phyloP scores from a whole-genome alignment of 2,888 invertebrate genomes.

The Athrips mouffetella region DNA sequence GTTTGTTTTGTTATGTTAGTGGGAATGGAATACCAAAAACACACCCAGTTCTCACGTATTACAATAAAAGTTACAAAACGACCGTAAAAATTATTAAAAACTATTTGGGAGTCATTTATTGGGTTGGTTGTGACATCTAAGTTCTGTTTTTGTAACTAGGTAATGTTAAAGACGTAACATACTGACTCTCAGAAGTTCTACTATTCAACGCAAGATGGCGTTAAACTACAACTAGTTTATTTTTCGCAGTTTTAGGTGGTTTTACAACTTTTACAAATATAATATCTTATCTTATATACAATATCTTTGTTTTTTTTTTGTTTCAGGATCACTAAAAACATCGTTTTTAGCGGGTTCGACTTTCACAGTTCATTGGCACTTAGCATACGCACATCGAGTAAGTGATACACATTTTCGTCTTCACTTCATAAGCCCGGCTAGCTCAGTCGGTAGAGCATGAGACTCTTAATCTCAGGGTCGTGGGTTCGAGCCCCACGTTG shows the following conservation, averaged over 20 bases:
- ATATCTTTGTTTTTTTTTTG: conserved; percentile 22
- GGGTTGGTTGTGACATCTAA: neutral
- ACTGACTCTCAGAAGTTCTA: conserved; percentile 18
- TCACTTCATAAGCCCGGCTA: conserved; percentile 60
- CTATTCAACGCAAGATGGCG: conserved; percentile 39
- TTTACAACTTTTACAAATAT: neutral
- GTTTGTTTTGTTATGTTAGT: conserved; percentile 27
- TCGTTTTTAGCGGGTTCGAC: conserved; percentile 88
- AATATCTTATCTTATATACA: too few relatives aligned
- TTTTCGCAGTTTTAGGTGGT: neutral
- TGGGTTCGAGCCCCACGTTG: conserved; percentile 82
- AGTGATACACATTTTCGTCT: conserved; percentile 40
- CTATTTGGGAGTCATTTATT: conserved; percentile 3
- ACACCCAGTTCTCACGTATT: conserved; percentile 30
- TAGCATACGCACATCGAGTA: conserved; percentile 92
- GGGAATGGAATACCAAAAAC: conserved; percentile 26
- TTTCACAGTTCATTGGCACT: conserved; percentile 95
- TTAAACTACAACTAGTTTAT: conserved; percentile 6
- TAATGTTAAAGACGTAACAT: conserved; percentile 24
- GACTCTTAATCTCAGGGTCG: conserved; percentile 83
- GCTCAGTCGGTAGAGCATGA: conserved; percentile 80
- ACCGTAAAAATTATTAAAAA: neutral
- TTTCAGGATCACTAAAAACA: conserved; percentile 87
- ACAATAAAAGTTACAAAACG: conserved; percentile 22
- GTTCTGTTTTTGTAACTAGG: conserved; percentile 29